These are phyloP conservation scores for Gasterosteus nipponicus DNA, from an alignment of 2,113 vertebrate species.

Conservation along the genomic window DNA sequence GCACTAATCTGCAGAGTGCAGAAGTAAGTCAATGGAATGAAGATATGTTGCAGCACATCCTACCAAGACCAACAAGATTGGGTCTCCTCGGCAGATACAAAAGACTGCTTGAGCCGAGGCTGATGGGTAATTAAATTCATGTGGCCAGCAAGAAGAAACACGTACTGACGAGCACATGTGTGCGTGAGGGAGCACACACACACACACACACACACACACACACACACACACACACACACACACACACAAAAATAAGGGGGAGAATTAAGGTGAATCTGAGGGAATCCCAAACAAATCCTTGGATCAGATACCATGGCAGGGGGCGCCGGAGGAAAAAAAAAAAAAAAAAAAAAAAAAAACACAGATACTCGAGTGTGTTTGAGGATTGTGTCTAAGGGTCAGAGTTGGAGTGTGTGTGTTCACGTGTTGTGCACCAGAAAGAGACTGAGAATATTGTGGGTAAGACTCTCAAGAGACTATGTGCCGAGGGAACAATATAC, in stretches of 20 bases:
- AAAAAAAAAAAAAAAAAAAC: background rate
- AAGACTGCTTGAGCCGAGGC: slow-evolving; percentile 57
- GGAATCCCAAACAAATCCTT: slow-evolving; percentile 73
- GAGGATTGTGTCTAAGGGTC: slow-evolving; percentile 28
- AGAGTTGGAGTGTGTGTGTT: slow-evolving; percentile 21
- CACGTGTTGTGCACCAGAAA: slow-evolving; percentile 44
- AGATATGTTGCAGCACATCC: slow-evolving; percentile 44
- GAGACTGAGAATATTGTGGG: slow-evolving; percentile 43
- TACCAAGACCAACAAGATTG: slow-evolving; percentile 37
- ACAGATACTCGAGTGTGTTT: background rate
- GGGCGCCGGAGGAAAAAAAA: background rate
- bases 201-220: slow-evolving; percentile 23
- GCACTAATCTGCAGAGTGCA: background rate
- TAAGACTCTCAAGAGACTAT: slow-evolving; percentile 46
- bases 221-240: slow-evolving; percentile 33
- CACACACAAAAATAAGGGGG: slow-evolving; percentile 34
- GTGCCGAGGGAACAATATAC: slow-evolving; percentile 63
- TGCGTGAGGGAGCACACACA: slow-evolving; percentile 6
- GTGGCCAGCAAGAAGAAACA: slow-evolving; percentile 44
- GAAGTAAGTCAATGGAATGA: slow-evolving; percentile 39
- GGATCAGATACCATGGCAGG: slow-evolving; percentile 56
- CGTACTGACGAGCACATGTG: slow-evolving; percentile 12
- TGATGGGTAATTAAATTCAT: slow-evolving; percentile 72
- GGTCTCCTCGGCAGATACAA: slow-evolving; percentile 61
- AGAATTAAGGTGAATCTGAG: slow-evolving; percentile 57